phyloP scores from a whole-genome alignment of 2,113 vertebrate genomes.

The Pandion haliaetus region DNA sequence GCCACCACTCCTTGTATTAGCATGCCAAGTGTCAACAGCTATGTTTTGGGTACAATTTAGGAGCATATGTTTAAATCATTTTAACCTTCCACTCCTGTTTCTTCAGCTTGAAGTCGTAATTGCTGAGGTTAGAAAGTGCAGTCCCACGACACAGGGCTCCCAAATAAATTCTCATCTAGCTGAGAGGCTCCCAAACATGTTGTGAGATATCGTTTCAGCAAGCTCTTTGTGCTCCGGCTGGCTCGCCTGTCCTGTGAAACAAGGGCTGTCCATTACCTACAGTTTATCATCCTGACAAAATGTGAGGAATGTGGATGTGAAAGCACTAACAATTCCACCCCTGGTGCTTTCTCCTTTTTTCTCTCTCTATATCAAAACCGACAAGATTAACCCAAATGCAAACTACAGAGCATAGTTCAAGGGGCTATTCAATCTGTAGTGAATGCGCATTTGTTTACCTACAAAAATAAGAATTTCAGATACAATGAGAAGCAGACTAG shows the following conservation, averaged over 20 bases:
- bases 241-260: slow-evolving; percentile 64
- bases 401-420: slow-evolving; percentile 78
- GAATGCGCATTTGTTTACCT: slow-evolving; percentile 82
- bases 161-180: slow-evolving; percentile 71
- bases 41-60: slow-evolving; percentile 63
- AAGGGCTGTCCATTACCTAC: slow-evolving; percentile 74
- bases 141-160: slow-evolving; percentile 53
- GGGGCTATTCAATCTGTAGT: slow-evolving; percentile 74
- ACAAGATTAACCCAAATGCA: slow-evolving; percentile 82
- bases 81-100: slow-evolving; percentile 63
- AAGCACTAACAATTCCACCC: slow-evolving; percentile 74
- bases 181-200: slow-evolving; percentile 38
- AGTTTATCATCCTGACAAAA: slow-evolving; percentile 82
- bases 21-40: slow-evolving; percentile 60
- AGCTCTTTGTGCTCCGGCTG: slow-evolving; percentile 66
- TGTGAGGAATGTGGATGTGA: slow-evolving; percentile 74
- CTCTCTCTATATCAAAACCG: slow-evolving; percentile 74
- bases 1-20: slow-evolving; percentile 30
- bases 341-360: slow-evolving; percentile 66
- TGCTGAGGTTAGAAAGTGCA: slow-evolving; percentile 65
- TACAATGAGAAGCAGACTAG: slow-evolving; percentile 71
- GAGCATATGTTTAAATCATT: slow-evolving; percentile 65
- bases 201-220: slow-evolving; percentile 38
- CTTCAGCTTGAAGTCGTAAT: slow-evolving; percentile 61
- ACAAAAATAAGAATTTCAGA: slow-evolving; percentile 79